Base-by-base conservation (phyloP, 2,797 vertebrate genomes). In the Schizopygopsis pylzovi region DNA sequence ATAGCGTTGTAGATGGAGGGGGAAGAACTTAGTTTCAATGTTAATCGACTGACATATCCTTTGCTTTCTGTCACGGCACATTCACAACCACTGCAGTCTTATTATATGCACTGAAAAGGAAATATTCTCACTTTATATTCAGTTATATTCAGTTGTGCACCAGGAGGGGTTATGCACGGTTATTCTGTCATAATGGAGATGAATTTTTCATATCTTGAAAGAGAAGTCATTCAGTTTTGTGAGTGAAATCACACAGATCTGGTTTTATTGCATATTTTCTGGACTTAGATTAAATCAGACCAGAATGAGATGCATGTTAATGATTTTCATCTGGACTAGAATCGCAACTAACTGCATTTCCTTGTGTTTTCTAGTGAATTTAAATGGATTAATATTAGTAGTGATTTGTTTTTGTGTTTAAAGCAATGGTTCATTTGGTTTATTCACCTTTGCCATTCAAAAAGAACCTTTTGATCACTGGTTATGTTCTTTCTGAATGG, bases 131-230 rank as follows among this genome's bases (percentile, higher is more conserved):
- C 18, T 73, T 54, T 33, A 43, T 82, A 72, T 82, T 82, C 52
- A 79, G 43, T 79, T 79, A 79, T 39, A 43, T 79, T 68, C 61
- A 72, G 45, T 85, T 67, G 75, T 28, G 56, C 22, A 22, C 25
- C 72, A 84, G 82, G 43, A 65, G 67, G 39, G 13, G 68, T 39
- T 72, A 37, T n/a, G 43, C 59, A 61, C 13, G n/a, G 56, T 43
- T 59, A 41, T 56, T 73, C 28, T 63, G 25, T 61, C 25, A 45
- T 79, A 59, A 79, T 73, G 67, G 83, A 70, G 63, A 85, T 70
- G 7, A 56, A 79, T 47, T 82, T 41, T 71, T 82, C 37, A 70
- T 82, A 43, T 72, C 52, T 59, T 59, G 37, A 56, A 45, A 65
- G 78, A 82, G 33, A 82, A 72, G 22, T 71, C 80, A 47, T 47